phyloP scores from a whole-genome alignment of 2,797 vertebrate species.

The Xenopus petersii region DNA sequence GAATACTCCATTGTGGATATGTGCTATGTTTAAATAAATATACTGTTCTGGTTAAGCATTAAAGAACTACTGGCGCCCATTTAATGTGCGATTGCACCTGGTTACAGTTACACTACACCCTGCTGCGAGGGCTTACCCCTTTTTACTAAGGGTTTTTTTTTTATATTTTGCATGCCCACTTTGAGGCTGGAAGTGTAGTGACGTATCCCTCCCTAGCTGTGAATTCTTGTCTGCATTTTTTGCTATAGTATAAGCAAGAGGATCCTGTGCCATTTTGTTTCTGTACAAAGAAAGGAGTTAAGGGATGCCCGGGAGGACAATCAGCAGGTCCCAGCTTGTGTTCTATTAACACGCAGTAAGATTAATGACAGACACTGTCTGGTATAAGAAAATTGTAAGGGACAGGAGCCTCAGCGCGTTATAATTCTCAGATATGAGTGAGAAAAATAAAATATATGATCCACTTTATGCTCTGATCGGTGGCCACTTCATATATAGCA shows the following conservation, averaged over 20 bases:
- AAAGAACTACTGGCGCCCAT: no score
- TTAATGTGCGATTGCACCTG: no score
- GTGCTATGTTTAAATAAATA: no score
- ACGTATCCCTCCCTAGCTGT: no score
- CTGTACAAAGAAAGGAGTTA: conserved; percentile 16
- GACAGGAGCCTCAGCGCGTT: conserved; percentile 25
- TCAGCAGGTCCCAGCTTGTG: conserved; percentile 41
- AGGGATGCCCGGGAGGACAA: conserved; percentile 11
- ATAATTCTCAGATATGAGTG: conserved; percentile 29
- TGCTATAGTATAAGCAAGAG: neutral
- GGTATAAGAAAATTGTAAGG: conserved; percentile 23
- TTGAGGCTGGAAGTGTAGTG: no score
- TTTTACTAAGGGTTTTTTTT: no score
- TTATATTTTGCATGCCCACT: no score
- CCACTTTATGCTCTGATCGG: conserved; percentile 21
- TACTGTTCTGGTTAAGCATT: no score
- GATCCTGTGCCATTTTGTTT: neutral
- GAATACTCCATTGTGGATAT: no score
- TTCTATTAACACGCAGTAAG: conserved; percentile 41
- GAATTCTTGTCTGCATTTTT: no score
- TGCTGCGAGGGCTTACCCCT: no score
- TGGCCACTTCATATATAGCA: conserved; percentile 3
- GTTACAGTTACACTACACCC: no score
- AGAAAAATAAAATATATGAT: conserved; percentile 38
- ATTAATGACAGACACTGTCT: conserved; percentile 42